Evolutionary conservation across 1,140 invertebrate species (phyloP), one percentile per base, ranked within the genome.

Genomic region (Whitmania pigra): DNA sequence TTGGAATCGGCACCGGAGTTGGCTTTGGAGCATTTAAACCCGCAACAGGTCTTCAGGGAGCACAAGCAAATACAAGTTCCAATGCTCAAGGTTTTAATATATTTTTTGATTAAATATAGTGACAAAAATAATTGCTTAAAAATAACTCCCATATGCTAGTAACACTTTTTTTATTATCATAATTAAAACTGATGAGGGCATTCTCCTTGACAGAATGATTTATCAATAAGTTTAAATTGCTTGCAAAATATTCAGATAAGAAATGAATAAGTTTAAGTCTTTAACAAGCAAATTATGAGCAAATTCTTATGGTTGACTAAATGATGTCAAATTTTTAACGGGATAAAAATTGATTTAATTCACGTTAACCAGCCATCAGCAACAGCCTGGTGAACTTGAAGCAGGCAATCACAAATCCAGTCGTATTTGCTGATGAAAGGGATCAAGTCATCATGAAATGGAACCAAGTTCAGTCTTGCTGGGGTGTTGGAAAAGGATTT

Each of bases 401-500:
- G 7, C 77, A 76, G 72, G 89, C 91, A 0, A 88, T 94, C 17
- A 88, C 89, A 29, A 88, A 89, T 77, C 92, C 91, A 63, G 88
- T 88, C 68, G 86, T 95, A 27, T 96, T 91, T 82, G 90, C 90
- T 49, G 93, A 96, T 82, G 93, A 97, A 77, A 84, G 93, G 53
- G 94, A 97, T 80, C 88, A 88, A 73, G 89, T 93, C 43, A 85
- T 97, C 53, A 90, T 91, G 2, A 90, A 90, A 79, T 95, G 92
- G 89, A 97, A 97, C 79, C 87, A 93, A 72, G 82, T 97, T 55
- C 93, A 95, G 82, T 92, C 93, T 0, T 88, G 89, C 75, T 96
- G 93, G 93, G 94, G 94, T 2, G 87, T 86, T 71, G 91, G 91
- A 77, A 87, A 87, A 82, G 87, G 85, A 70, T 79, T 75, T 73